A percentile compares a stretch with the other conserved stretches of the same genome.
Evolutionary conservation across 2,113 vertebrate genomes (phyloP).

Genomic region (Vulpes lagopus): DNA sequence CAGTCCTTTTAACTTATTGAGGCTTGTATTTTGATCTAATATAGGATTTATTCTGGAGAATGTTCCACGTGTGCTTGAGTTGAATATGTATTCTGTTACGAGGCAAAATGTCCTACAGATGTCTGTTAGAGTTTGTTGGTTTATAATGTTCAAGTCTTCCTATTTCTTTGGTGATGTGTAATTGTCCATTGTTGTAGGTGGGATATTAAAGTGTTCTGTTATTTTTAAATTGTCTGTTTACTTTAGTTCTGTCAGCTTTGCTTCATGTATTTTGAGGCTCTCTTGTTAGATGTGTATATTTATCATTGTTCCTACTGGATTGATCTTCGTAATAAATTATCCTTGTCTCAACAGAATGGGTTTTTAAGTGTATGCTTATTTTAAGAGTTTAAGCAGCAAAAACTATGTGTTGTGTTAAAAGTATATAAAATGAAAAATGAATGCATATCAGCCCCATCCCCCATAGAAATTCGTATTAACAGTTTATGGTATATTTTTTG

Average conservation of each 20-base stretch:
- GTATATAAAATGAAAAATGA: constrained; percentile 52
- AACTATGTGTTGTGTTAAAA: constrained; percentile 9
- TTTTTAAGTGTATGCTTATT: constrained; percentile 37
- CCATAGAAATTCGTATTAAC: constrained; percentile 37
- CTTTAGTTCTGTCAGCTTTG: constrained; percentile 1
- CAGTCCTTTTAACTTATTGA: background rate
- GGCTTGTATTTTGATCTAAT: background rate
- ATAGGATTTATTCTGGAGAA: background rate
- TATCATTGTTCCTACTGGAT: background rate
- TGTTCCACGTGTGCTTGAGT: background rate
- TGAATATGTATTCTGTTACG: background rate
- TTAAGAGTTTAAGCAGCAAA: constrained; percentile 33
- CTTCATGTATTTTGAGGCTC: constrained; percentile 4
- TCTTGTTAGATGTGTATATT: constrained; percentile 26
- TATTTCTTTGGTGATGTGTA: background rate
- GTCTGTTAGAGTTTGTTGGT: background rate
- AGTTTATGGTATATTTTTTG: background rate
- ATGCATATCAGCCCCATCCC: background rate
- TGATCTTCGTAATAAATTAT: constrained; percentile 25
- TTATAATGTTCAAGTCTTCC: background rate
- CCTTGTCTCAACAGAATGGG: background rate
- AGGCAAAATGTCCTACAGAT: background rate
- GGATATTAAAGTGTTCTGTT: background rate
- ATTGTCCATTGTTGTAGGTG: background rate
- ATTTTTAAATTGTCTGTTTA: background rate